Conservation (phyloP, 2,797 vertebrate genomes). For the Catharus ustulatus region DNA sequence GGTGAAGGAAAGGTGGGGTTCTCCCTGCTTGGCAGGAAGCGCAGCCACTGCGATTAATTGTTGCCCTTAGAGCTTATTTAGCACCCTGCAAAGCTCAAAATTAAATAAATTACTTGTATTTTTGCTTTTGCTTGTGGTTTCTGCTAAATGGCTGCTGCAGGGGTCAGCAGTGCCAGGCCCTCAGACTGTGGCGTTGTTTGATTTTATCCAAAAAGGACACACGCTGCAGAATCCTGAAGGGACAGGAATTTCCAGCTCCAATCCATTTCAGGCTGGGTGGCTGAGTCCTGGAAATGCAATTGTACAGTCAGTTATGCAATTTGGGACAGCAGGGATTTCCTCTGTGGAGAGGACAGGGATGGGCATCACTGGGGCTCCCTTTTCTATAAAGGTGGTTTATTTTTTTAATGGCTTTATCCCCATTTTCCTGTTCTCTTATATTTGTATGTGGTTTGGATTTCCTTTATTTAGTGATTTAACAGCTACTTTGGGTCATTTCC, state of each 20-base stretch:
- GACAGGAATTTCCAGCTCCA: background rate
- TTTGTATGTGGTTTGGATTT: background rate
- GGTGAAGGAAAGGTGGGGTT: background rate
- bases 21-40: background rate
- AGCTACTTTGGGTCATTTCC: background rate
- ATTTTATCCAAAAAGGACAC: background rate
- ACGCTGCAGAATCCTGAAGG: background rate
- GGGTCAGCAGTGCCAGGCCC: background rate
- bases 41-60: background rate
- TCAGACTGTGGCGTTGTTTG: background rate
- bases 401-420: background rate
- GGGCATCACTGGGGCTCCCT: background rate
- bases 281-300: background rate
- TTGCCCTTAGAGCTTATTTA: background rate
- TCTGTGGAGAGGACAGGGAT: background rate
- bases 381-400: background rate
- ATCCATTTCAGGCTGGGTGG: background rate
- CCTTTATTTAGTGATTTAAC: background rate
- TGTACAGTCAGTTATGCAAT: background rate
- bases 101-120: background rate
- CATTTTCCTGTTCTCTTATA: background rate
- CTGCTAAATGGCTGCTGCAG: background rate
- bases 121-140: conserved; percentile 22
- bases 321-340: background rate
- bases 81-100: background rate